Evolutionary conservation across 2,888 invertebrate genomes (phyloP).

Genomic region (Myathropa florea): DNA sequence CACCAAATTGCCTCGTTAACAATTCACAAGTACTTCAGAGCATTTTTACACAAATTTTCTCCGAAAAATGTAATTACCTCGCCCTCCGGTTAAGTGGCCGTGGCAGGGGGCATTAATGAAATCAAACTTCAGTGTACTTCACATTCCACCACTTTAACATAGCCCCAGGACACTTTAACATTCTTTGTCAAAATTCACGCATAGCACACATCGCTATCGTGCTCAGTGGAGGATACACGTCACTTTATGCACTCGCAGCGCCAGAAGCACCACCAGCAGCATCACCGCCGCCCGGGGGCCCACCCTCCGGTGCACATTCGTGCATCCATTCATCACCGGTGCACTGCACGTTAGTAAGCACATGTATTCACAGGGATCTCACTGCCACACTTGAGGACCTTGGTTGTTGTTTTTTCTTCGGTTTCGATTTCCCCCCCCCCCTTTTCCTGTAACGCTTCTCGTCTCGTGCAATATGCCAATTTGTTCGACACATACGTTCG

Average conservation of each 20-base stretch:
- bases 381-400: constrained; percentile 27
- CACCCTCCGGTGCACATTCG: background rate
- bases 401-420: constrained; percentile 5
- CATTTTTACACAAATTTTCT: background rate
- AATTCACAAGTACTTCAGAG: background rate
- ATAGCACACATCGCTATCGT: constrained; percentile 29
- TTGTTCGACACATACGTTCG: constrained; percentile 24
- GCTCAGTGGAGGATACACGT: constrained; percentile 37
- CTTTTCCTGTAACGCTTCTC: background rate
- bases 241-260: constrained; percentile 27
- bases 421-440: background rate
- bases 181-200: constrained; percentile 37
- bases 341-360: constrained; percentile 13
- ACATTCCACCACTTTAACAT: constrained; percentile 7
- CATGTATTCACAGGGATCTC: constrained; percentile 9
- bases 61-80: background rate
- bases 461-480: constrained; percentile 47
- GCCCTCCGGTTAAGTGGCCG: background rate
- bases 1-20: background rate
- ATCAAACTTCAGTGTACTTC: background rate
- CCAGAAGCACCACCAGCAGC: constrained; percentile 1
- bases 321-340: constrained; percentile 19
- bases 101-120: background rate
- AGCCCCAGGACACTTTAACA: constrained; percentile 12
- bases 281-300: background rate